These are phyloP conservation scores for Rhinoraja longicauda DNA, from an alignment of 2,797 vertebrate genomes.

Conservation along the genomic window DNA sequence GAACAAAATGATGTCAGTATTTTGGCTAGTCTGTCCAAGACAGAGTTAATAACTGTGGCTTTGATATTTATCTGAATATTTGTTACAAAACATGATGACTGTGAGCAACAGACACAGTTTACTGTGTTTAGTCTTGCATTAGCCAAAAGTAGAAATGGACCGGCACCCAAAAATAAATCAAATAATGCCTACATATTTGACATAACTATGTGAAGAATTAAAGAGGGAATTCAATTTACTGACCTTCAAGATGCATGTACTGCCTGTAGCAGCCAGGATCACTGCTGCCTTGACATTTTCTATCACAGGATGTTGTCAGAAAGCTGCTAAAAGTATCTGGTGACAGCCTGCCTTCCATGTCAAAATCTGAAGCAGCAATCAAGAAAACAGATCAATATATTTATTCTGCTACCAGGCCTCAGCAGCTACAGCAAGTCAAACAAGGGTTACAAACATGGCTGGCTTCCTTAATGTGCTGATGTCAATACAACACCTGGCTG, in stretches of 20 bases:
- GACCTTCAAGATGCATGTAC: neutral
- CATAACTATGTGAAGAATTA: neutral
- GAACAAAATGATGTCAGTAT: neutral
- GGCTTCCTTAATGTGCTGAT: neutral
- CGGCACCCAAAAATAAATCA: neutral
- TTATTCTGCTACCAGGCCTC: conserved; percentile 14
- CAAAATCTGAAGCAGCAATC: conserved; percentile 4
- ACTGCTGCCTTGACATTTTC: neutral
- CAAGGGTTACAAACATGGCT: neutral
- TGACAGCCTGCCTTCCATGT: neutral
- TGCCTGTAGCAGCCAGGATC: neutral
- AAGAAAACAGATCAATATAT: conserved; percentile 27
- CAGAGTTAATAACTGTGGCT: neutral
- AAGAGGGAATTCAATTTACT: neutral
- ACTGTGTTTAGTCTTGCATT: neutral
- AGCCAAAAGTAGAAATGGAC: neutral
- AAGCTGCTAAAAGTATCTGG: neutral
- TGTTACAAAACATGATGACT: neutral
- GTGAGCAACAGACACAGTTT: neutral
- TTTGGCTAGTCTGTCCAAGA: neutral
- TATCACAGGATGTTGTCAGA: conserved; percentile 8
- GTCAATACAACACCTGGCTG: neutral
- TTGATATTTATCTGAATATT: neutral
- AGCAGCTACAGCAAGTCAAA: conserved; percentile 10
- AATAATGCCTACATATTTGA: neutral